phyloP scores from a whole-genome alignment of 1,140 invertebrate genomes.

The Drosophila guanche region DNA sequence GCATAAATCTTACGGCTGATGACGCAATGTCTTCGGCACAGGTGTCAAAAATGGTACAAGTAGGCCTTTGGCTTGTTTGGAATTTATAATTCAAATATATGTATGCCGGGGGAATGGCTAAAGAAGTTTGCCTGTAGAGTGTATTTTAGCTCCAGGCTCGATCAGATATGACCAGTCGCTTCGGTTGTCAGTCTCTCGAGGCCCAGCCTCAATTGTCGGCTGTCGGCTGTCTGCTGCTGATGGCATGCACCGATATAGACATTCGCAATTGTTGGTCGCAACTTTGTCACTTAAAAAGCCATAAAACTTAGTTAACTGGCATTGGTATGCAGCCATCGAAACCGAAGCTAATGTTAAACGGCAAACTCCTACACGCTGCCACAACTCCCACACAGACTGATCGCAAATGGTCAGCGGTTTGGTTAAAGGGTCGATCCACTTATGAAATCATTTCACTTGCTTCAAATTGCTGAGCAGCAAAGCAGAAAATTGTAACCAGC shows the following conservation, averaged over 20 bases:
- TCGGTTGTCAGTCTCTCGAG: conserved; percentile 3
- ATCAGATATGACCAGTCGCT: neutral
- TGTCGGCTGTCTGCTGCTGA: conserved; percentile 13
- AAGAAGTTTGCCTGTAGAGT: too few relatives aligned
- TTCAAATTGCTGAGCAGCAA: neutral
- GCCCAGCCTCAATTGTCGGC: conserved; percentile 29
- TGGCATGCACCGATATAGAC: conserved; percentile 44
- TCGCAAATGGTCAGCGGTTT: neutral
- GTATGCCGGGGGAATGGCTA: too few relatives aligned
- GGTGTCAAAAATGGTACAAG: conserved; percentile 5
- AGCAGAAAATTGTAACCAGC: conserved; percentile 26
- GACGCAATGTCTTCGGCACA: conserved; percentile 18
- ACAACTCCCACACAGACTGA: conserved; percentile 38
- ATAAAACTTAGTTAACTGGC: conserved; percentile 65
- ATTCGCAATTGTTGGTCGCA: conserved; percentile 40
- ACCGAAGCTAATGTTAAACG: conserved; percentile 16
- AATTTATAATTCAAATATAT: too few relatives aligned
- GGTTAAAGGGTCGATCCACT: conserved; percentile 7
- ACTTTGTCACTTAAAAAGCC: conserved; percentile 70
- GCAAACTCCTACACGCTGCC: neutral
- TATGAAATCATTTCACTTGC: conserved; percentile 20
- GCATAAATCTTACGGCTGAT: conserved; percentile 26
- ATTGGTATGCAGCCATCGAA: conserved; percentile 61
- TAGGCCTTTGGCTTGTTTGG: conserved; percentile 1
- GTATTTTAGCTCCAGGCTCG: too few relatives aligned